Conservation (phyloP, 2,113 vertebrate species). For the Bufo bufo region DNA sequence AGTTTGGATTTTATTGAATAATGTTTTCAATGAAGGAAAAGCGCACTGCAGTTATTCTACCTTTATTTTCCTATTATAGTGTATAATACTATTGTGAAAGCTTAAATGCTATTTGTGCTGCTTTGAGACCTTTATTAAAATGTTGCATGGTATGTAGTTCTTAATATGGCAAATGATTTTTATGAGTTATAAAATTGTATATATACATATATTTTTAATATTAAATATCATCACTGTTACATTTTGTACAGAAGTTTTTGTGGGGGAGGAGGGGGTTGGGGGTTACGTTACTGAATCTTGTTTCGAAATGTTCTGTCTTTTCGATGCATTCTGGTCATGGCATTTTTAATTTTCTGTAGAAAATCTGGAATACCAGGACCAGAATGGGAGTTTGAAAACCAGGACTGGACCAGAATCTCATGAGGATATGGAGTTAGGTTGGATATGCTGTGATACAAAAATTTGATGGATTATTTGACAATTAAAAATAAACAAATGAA, state of each 20-base stretch:
- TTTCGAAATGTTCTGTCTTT: conserved; percentile 58
- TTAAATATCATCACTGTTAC: conserved; percentile 41
- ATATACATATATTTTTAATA: conserved; percentile 47
- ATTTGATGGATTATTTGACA: conserved; percentile 59
- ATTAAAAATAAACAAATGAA: conserved; percentile 58
- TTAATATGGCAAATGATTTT: conserved; percentile 27
- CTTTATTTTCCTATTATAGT: conserved; percentile 17
- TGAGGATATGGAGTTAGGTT: conserved; percentile 59
- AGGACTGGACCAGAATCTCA: conserved; percentile 60
- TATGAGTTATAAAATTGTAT: conserved; percentile 36
- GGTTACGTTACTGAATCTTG: conserved; percentile 27
- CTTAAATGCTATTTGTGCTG: conserved; percentile 44
- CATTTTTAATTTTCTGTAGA: conserved; percentile 60
- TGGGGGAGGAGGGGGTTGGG: neutral
- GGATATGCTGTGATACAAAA: conserved; percentile 58
- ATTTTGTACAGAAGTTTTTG: conserved; percentile 46
- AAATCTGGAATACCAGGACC: conserved; percentile 60
- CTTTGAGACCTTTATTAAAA: conserved; percentile 32
- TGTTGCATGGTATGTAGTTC: conserved; percentile 55
- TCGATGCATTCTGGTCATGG: conserved; percentile 60
- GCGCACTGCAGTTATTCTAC: conserved; percentile 20
- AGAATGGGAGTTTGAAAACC: conserved; percentile 59
- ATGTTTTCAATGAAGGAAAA: conserved; percentile 57
- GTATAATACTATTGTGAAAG: conserved; percentile 48
- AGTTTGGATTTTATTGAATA: neutral